A percentile compares a stretch with the other conserved stretches of the same genome.
phyloP scores from a whole-genome alignment of 1,140 invertebrate species.

The Bombus picipes region DNA sequence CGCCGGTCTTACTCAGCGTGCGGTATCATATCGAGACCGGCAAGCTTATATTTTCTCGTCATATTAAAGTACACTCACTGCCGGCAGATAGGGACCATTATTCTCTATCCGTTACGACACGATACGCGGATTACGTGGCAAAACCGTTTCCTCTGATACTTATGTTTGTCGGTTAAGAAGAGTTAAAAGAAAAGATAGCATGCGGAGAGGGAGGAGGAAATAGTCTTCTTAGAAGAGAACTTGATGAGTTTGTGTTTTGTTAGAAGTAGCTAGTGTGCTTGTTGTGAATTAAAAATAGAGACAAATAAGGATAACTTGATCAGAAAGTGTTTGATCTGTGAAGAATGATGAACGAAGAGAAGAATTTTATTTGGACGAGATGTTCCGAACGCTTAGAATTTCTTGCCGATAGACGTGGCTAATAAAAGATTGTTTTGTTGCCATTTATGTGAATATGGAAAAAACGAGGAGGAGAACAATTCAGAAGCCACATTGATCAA shows the following conservation, averaged over 20 bases:
- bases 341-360: too few relatives aligned
- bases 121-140: slow-evolving; percentile 42
- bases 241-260: neutral
- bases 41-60: slow-evolving; percentile 60
- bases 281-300: too few relatives aligned
- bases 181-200: neutral
- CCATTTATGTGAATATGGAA: too few relatives aligned
- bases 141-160: slow-evolving; percentile 37
- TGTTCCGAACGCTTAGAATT: too few relatives aligned
- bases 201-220: neutral
- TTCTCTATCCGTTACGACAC: slow-evolving; percentile 57
- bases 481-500: too few relatives aligned
- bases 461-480: too few relatives aligned
- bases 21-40: slow-evolving; percentile 54
- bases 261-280: neutral
- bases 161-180: neutral
- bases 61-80: slow-evolving; percentile 51
- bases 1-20: slow-evolving; percentile 38
- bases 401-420: too few relatives aligned
- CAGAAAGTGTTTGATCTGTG: too few relatives aligned
- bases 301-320: too few relatives aligned
- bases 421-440: too few relatives aligned
- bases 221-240: neutral
- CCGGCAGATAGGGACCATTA: slow-evolving; percentile 54
- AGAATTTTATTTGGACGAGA: too few relatives aligned